Conservation (phyloP, 1,140 invertebrate genomes). For the Tetramorium parvispinum region DNA sequence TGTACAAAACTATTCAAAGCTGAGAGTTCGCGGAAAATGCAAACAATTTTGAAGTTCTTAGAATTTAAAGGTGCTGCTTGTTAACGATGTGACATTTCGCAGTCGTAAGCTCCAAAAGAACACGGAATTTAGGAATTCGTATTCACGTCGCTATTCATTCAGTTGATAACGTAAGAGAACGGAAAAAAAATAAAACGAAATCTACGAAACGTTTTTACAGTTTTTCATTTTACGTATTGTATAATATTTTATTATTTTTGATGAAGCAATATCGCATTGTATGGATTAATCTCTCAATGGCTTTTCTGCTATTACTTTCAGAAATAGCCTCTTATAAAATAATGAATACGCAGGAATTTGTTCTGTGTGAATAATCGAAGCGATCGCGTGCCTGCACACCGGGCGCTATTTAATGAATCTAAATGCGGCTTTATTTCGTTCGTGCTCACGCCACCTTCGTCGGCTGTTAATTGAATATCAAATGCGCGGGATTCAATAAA, state of each 20-base stretch:
- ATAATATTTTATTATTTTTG: neutral
- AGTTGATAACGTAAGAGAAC: neutral
- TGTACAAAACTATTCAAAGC: neutral
- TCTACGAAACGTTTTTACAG: no score
- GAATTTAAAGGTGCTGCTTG: neutral
- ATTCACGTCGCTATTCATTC: neutral
- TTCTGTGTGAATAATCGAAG: slow-evolving; percentile 36
- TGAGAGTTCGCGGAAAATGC: neutral
- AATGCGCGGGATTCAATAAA: slow-evolving; percentile 39
- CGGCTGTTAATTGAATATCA: slow-evolving; percentile 28
- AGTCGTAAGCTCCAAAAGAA: neutral
- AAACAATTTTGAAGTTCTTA: neutral
- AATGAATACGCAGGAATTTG: neutral
- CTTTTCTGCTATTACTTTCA: neutral
- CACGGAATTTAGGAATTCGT: slow-evolving; percentile 1
- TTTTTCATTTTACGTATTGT: neutral
- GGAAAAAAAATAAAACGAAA: no score
- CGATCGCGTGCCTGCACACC: neutral
- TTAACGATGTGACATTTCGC: neutral
- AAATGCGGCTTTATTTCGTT: slow-evolving; percentile 48
- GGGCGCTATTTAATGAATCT: slow-evolving; percentile 49
- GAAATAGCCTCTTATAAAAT: neutral
- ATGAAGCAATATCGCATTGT: neutral
- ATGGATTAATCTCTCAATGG: neutral
- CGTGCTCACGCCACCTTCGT: neutral